Evolutionary conservation across 2,888 invertebrate genomes (phyloP), one percentile per base, ranked within the genome.

Genomic region (Dioctria linearis): DNA sequence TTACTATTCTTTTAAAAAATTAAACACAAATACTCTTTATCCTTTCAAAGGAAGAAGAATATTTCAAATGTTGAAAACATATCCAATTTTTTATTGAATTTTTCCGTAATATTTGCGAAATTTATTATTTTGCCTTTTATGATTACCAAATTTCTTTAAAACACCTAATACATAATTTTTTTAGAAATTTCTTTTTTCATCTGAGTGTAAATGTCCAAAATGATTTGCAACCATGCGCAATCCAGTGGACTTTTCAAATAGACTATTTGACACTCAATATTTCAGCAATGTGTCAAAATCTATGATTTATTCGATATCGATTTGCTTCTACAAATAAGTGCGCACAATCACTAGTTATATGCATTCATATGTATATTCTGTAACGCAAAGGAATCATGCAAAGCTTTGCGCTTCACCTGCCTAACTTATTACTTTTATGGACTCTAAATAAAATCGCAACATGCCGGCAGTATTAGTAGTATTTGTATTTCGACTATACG

Each of bases 291-390:
- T 13, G 57, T 57, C n/a, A 25, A 51, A 11, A 11, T 11, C 11
- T 57, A 57, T 57, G 57, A 57, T 57, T 57, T 57, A 57, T 57
- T 57, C 11, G 57, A 4, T 57, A 57, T 57, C 57, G 57, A 57
- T 57, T 57, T 57, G 57, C 57, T n/a, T 57, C n/a, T 11, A 57
- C 57, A 57, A 57, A 57, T 57, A 57, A 11, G 11, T 11, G 57
- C 46, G 11, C 11, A 8, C 11, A 25, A 11, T 57, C n/a, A 11
- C 11, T 11, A 5, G 8, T 25, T 25, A 25, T 11, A 3, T 11
- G 57, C 3, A 25, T n/a, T n/a, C 57, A 46, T 5, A 2, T 4
- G 2, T 51, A 11, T 6, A 9, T 6, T 6, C 51, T 11, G 51
- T 11, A 11, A 11, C 51, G 57, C 3, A 11, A 2, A 57, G 57